These are phyloP conservation scores for Heteromyza rotundicornis DNA, from an alignment of 2,888 invertebrate genomes.

Conservation along the genomic window DNA sequence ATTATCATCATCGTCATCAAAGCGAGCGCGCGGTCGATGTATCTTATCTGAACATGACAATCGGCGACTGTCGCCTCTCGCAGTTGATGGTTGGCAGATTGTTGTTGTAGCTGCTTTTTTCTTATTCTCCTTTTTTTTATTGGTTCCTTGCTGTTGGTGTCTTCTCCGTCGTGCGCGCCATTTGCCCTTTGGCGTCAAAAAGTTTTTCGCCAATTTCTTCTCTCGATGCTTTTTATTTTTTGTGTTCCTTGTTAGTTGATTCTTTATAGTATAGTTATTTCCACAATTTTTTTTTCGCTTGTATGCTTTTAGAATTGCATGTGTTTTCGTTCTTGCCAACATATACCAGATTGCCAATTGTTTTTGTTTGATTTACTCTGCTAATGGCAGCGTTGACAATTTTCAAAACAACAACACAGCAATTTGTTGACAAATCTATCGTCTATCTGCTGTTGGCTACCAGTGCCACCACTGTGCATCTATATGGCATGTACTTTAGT, in stretches of 20 bases:
- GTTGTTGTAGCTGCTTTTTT: conserved; percentile 7
- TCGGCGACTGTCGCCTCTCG: conserved; percentile 16
- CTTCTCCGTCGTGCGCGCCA: conserved; percentile 13
- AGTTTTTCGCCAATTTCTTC: conserved; percentile 35
- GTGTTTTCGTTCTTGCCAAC: conserved; percentile 14
- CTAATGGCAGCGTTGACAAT: conserved; percentile 29
- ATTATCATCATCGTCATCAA: conserved; percentile 12
- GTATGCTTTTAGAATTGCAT: not conserved
- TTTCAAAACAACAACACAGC: conserved; percentile 29
- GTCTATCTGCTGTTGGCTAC: conserved; percentile 10
- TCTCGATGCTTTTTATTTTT: conserved; percentile 16
- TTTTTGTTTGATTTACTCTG: conserved; percentile 32
- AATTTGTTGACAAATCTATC: conserved; percentile 41
- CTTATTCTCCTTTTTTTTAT: too few species aligned
- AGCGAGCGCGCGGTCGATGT: conserved; percentile 10
- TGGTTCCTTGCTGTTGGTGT: conserved; percentile 6
- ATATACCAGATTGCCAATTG: conserved; percentile 34
- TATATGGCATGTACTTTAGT: not conserved
- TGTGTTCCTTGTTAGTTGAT: conserved; percentile 25
- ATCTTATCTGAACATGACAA: conserved; percentile 21
- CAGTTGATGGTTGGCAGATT: conserved; percentile 3
- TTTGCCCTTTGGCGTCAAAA: conserved; percentile 40
- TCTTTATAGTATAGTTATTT: not conserved
- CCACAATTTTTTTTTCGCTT: not conserved
- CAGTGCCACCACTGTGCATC: not conserved